These are phyloP conservation scores for Stramonita haemastoma DNA, from an alignment of 2,888 invertebrate species.

Conservation along the genomic window DNA sequence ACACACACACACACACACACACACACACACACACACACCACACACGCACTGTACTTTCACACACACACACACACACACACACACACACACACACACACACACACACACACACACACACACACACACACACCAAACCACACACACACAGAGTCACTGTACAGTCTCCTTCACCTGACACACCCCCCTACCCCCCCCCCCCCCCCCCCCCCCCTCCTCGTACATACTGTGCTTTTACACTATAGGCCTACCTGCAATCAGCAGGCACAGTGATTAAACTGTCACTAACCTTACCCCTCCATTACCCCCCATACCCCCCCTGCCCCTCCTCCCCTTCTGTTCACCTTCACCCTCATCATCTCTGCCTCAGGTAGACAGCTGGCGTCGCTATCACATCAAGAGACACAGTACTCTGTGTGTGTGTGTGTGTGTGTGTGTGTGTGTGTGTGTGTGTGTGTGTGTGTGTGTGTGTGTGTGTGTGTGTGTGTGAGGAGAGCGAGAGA, in stretches of 20 bases:
- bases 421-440: too few species aligned
- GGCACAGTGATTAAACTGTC: neutral
- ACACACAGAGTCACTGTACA: neutral
- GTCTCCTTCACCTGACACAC: neutral
- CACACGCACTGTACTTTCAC: neutral
- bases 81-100: too few species aligned
- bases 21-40: neutral
- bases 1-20: too few species aligned
- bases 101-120: constrained; percentile 8
- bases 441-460: too few species aligned
- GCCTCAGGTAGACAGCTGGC: neutral
- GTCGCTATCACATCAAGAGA: too few species aligned
- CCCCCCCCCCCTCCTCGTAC: too few species aligned
- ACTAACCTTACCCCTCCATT: neutral
- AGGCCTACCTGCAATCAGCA: neutral
- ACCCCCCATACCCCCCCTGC: neutral
- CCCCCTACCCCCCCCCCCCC: neutral
- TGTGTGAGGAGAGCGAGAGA: too few species aligned
- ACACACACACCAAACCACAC: neutral
- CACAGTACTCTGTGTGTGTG: too few species aligned
- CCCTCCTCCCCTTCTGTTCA: neutral
- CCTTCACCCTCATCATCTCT: neutral
- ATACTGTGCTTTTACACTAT: too few species aligned
- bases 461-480: too few species aligned
- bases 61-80: too few species aligned